Evolutionary conservation across 2,888 invertebrate species (phyloP).

Genomic region (Drosophila paramelanica): DNA sequence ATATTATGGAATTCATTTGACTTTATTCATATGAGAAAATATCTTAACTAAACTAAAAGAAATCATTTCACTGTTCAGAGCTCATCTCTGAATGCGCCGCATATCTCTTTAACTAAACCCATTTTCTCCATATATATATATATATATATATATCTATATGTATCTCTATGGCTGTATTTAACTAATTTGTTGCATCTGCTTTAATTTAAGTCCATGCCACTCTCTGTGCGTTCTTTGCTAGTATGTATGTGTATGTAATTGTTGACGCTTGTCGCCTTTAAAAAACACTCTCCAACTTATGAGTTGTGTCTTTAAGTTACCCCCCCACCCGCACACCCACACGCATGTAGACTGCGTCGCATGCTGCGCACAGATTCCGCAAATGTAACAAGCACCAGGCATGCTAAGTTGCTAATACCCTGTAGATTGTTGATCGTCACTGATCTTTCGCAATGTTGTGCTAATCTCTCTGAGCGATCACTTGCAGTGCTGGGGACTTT

Average conservation of each 20-base stretch:
- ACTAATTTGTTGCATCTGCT: conserved; percentile 60
- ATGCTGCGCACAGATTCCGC: conserved; percentile 70
- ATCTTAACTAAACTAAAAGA: no score
- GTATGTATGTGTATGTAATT: conserved; percentile 69
- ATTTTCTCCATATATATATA: conserved; percentile 1
- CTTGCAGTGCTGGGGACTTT: conserved; percentile 75
- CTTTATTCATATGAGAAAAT: no score
- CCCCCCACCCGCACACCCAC: conserved; percentile 42
- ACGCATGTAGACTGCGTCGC: conserved; percentile 69
- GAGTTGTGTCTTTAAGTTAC: conserved; percentile 24
- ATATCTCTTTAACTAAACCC: conserved; percentile 1
- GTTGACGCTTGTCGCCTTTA: conserved; percentile 65
- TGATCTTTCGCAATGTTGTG: background rate
- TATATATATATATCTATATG: background rate
- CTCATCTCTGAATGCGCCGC: background rate
- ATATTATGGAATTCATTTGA: no score
- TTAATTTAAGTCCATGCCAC: conserved; percentile 70
- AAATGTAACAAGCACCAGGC: conserved; percentile 52
- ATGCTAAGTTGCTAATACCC: conserved; percentile 53
- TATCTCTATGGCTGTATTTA: conserved; percentile 37
- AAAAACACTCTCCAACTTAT: conserved; percentile 20
- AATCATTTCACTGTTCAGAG: no score
- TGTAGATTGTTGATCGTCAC: conserved; percentile 14
- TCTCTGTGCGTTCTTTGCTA: conserved; percentile 74
- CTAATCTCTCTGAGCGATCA: conserved; percentile 17